Conservation (phyloP, 2,113 vertebrate genomes). For the Scolopax mira region DNA sequence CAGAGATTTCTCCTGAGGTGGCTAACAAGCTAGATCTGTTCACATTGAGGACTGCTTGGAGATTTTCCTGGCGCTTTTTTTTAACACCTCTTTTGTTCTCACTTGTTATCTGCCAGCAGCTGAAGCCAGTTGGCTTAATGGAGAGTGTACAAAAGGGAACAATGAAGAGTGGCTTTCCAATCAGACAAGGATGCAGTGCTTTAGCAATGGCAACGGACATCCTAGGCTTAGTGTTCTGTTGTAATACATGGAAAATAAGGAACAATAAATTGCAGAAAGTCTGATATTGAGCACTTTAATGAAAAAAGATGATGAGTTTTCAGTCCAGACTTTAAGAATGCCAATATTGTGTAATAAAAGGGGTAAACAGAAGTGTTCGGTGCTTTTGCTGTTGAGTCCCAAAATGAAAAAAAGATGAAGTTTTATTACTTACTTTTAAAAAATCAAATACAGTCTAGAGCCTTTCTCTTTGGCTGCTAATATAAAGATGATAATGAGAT, state of each 20-base stretch:
- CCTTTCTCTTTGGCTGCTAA: not conserved
- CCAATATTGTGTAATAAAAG: slow-evolving; percentile 2
- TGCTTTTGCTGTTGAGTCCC: not conserved
- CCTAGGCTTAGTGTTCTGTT: slow-evolving; percentile 58
- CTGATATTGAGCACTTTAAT: slow-evolving; percentile 15
- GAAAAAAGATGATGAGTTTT: slow-evolving; percentile 27
- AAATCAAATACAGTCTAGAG: not conserved
- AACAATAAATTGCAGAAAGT: slow-evolving; percentile 2
- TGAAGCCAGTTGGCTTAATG: not conserved
- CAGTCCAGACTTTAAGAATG: slow-evolving; percentile 6
- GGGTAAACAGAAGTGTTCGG: slow-evolving; percentile 24
- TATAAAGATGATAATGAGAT: not conserved
- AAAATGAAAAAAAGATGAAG: slow-evolving; percentile 3
- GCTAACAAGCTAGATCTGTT: not conserved
- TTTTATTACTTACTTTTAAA: not conserved
- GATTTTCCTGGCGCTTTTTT: not conserved
- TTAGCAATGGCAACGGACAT: not conserved
- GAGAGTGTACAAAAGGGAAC: not conserved
- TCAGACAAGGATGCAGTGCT: not conserved
- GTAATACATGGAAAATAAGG: slow-evolving; percentile 17
- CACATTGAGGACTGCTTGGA: not conserved
- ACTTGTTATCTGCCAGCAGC: slow-evolving; percentile 15
- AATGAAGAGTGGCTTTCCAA: slow-evolving; percentile 10
- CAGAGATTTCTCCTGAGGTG: not conserved
- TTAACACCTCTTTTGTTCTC: slow-evolving; percentile 41